Base-by-base conservation (phyloP, 2,888 invertebrate genomes). In the Drosophila nigricruria region DNA sequence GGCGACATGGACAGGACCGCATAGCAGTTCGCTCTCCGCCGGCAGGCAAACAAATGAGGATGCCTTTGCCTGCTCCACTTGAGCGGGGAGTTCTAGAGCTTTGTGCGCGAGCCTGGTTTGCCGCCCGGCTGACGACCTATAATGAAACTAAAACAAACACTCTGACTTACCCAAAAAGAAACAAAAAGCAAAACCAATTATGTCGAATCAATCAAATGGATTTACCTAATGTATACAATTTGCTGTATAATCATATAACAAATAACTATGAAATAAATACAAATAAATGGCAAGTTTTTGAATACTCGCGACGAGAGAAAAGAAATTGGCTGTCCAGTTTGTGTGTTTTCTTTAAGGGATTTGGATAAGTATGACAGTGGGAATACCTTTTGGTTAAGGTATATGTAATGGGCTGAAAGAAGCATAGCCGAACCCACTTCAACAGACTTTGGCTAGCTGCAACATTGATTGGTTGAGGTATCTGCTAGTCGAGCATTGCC, bases 271-370 rank as follows among this genome's bases (percentile, higher is more conserved):
- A 79, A 74, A 63, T 84, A 38, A 70, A 45, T 59, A n/a, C 25
- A 79, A 79, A 88, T 85, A 89, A 89, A 85, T 71, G 84, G 74
- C 77, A 82, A 88, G 82, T 85, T 89, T 77, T 54, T 85, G 73
- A 87, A 74, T 82, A 85, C 84, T 85, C 89, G 80, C 88, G 71
- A 85, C 82, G 89, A 85, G 82, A 89, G 68, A 76, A 70, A 76
- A 70, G 65, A 53, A 52, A 23, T 9, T 70, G 49, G 14, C 57
- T 42, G 70, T 10, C 42, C 9, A 14, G 5, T 32, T 30, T 27
- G 53, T 36, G 54, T 36, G 56, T 60, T 56, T 63, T 53, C n/a
- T 23, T 61, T 60, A 12, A 2, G 32, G 14, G 23, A 6, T 34
- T 30, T 8, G 36, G 16, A 6, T 34, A 12, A 34, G 34, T 34